A percentile compares a stretch with the other conserved stretches of the same genome.
phyloP scores from a whole-genome alignment of 2,888 invertebrate genomes.

The Atrina japonica region DNA sequence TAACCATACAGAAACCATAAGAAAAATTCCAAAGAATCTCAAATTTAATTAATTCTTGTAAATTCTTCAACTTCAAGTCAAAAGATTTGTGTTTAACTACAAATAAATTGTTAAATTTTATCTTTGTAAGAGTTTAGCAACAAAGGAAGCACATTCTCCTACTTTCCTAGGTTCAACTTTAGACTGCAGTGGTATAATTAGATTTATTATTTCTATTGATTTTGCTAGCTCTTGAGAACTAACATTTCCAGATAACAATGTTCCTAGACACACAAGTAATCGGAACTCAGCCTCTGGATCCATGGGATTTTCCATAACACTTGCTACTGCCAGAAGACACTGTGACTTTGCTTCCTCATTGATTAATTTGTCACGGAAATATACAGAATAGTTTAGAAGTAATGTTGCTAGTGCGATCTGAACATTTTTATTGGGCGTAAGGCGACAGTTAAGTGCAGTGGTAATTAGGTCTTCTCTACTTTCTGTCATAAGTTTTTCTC shows the following conservation, averaged over 20 bases:
- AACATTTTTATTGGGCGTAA: constrained; percentile 77
- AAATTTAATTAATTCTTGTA: background rate
- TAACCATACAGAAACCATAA: no score
- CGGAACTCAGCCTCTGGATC: constrained; percentile 89
- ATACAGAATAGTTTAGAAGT: constrained; percentile 87
- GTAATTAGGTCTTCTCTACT: constrained; percentile 68
- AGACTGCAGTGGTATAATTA: constrained; percentile 51
- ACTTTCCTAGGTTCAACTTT: constrained; percentile 72
- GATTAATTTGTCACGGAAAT: constrained; percentile 58
- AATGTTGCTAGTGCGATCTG: constrained; percentile 89
- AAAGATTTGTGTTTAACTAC: background rate
- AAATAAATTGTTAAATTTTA: background rate
- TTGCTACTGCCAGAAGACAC: constrained; percentile 63
- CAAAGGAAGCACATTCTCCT: constrained; percentile 70
- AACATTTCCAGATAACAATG: constrained; percentile 82
- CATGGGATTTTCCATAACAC: constrained; percentile 77
- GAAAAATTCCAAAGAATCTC: no score
- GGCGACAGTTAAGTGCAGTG: constrained; percentile 56
- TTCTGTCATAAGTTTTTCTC: constrained; percentile 65
- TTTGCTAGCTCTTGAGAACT: constrained; percentile 68
- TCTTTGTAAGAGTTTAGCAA: constrained; percentile 38
- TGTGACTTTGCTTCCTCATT: constrained; percentile 73
- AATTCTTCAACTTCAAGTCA: background rate
- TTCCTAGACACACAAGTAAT: constrained; percentile 89
- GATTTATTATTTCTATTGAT: constrained; percentile 69